Percentiles rank a stretch among this genome's conserved stretches.
Conservation (phyloP, 2,797 vertebrate species). For the Sphenodon punctatus region DNA sequence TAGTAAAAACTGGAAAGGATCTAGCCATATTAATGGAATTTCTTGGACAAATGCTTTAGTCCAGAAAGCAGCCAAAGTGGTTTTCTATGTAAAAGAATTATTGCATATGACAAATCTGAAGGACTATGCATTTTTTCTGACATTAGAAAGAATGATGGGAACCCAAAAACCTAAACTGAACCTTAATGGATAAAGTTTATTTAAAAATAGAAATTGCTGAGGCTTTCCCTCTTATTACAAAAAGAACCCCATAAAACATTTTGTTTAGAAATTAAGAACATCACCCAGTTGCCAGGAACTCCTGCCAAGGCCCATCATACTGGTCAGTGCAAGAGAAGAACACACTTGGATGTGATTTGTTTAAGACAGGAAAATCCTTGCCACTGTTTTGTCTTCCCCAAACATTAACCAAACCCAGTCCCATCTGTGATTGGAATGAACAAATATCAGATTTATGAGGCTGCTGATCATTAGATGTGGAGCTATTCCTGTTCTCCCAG, state of each 20-base stretch:
- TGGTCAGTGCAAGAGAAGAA: not conserved
- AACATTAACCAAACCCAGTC: not conserved
- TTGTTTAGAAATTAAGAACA: not conserved
- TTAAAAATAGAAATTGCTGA: not conserved
- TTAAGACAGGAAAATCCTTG: not conserved
- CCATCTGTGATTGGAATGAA: not conserved
- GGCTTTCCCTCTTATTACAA: not conserved
- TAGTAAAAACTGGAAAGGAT: slow-evolving; percentile 15
- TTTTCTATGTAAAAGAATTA: slow-evolving; percentile 24
- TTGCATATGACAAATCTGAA: not conserved
- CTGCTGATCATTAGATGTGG: not conserved
- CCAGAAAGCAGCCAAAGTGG: slow-evolving; percentile 17
- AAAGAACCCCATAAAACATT: not conserved
- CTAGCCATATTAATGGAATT: slow-evolving; percentile 38
- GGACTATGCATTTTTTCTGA: not conserved
- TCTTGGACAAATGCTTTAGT: slow-evolving; percentile 19
- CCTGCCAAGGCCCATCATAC: not conserved
- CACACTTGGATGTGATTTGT: too few relatives aligned
- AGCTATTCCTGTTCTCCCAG: not conserved
- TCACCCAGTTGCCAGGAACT: not conserved
- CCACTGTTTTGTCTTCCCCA: not conserved
- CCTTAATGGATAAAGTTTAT: not conserved
- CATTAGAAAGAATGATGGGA: not conserved
- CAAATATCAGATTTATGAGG: not conserved
- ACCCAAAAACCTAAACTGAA: not conserved